Percentiles rank a stretch among this genome's conserved stretches.
Conservation (phyloP, 2,888 invertebrate genomes). For the Spodoptera picta region DNA sequence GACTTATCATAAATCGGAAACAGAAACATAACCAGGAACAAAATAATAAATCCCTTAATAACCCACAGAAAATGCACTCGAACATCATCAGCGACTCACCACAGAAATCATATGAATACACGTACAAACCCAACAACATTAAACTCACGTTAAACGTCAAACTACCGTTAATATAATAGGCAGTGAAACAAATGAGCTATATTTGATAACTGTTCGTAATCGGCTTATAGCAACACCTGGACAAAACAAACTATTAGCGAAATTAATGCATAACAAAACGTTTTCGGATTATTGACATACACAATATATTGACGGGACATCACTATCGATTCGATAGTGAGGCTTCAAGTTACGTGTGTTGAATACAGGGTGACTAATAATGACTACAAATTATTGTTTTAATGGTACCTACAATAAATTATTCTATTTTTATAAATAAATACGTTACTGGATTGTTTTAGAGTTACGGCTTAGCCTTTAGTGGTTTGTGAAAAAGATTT, state of each 20-base stretch:
- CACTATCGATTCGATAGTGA: constrained; percentile 2
- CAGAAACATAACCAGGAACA: too few species aligned
- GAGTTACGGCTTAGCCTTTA: too few species aligned
- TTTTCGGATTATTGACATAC: constrained; percentile 30
- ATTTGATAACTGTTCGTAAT: constrained; percentile 52
- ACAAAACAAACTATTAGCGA: constrained; percentile 53
- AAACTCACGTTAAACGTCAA: constrained; percentile 37
- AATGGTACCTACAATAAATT: too few species aligned
- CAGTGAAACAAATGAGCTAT: constrained; percentile 48
- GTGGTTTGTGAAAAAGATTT: too few species aligned
- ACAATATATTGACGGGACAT: constrained; percentile 40
- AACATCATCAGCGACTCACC: neutral
- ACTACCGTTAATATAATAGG: constrained; percentile 36
- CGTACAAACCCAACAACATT: constrained; percentile 29
- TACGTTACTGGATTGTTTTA: too few species aligned
- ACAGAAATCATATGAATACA: constrained; percentile 5
- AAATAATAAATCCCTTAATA: too few species aligned
- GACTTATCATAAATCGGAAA: too few species aligned
- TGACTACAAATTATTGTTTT: neutral
- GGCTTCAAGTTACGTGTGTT: neutral
- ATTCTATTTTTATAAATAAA: too few species aligned
- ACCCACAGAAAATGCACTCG: neutral
- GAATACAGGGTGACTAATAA: neutral
- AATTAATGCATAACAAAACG: constrained; percentile 44
- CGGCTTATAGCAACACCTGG: constrained; percentile 56